Conservation (phyloP, 2,113 vertebrate genomes). For the Sardina pilchardus region DNA sequence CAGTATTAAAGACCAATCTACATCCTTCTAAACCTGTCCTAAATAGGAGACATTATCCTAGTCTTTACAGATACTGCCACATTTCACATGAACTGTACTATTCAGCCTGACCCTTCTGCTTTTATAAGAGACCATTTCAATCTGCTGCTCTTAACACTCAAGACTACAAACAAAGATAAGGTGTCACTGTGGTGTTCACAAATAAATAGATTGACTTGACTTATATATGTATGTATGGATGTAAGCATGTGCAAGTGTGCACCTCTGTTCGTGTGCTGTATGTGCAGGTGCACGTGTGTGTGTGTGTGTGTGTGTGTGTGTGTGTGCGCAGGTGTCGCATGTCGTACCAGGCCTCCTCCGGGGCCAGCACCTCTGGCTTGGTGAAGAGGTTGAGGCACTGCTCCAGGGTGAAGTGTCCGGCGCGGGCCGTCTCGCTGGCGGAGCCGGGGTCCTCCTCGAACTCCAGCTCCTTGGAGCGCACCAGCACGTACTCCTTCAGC, state of each 20-base stretch:
- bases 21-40: neutral
- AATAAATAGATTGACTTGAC: too few relatives aligned
- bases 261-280: neutral
- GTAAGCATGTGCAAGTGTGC: neutral
- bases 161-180: neutral
- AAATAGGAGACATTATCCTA: neutral
- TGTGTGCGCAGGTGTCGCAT: constrained; percentile 24
- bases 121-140: neutral
- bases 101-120: neutral
- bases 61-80: neutral
- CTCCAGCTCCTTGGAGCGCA: constrained; percentile 94
- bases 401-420: constrained; percentile 94
- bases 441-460: constrained; percentile 90
- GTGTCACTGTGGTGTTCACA: too few relatives aligned
- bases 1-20: neutral
- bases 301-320: neutral
- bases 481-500: constrained; percentile 90
- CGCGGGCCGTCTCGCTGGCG: constrained; percentile 87
- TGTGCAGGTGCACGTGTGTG: neutral
- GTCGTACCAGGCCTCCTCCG: constrained; percentile 95
- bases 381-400: constrained; percentile 99
- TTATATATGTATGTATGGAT: too few relatives aligned
- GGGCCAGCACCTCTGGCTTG: constrained; percentile 93
- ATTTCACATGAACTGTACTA: neutral
- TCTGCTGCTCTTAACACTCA: neutral